Evolutionary conservation across 2,797 vertebrate species (phyloP).

Genomic region (Hydrolagus colliei): DNA sequence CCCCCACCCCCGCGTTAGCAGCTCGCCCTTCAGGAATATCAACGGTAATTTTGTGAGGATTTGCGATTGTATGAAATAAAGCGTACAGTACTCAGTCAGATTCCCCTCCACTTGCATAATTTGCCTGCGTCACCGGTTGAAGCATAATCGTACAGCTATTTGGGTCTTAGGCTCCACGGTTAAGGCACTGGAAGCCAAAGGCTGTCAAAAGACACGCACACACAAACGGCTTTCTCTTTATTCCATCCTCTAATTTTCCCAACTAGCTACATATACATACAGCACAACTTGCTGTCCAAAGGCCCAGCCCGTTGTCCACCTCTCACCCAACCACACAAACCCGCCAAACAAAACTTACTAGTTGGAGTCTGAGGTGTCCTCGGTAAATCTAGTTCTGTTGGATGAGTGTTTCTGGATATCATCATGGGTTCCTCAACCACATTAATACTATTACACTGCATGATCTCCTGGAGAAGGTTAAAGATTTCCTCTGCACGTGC

Average conservation of each 20-base stretch:
- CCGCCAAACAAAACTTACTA: slow-evolving; percentile 55
- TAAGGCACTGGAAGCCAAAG: too few species aligned
- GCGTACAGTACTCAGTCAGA: background rate
- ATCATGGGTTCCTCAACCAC: slow-evolving; percentile 90
- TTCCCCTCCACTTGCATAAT: background rate
- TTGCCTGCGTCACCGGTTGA: too few species aligned
- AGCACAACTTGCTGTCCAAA: background rate
- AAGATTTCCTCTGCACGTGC: slow-evolving; percentile 94
- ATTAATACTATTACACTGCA: slow-evolving; percentile 97
- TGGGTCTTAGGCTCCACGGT: too few species aligned
- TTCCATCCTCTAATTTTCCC: too few species aligned
- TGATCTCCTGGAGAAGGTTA: slow-evolving; percentile 93
- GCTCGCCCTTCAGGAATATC: too few species aligned
- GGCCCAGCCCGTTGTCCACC: background rate
- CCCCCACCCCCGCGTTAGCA: background rate
- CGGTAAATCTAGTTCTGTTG: slow-evolving; percentile 71
- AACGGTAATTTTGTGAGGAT: too few species aligned
- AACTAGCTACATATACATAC: background rate
- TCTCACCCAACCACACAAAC: background rate
- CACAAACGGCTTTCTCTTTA: too few species aligned
- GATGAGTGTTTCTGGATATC: slow-evolving; percentile 75
- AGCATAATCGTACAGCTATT: too few species aligned
- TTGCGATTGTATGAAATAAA: background rate
- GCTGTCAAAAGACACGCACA: too few species aligned
- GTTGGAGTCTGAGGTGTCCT: slow-evolving; percentile 72